Conservation (phyloP, 2,797 vertebrate genomes). For the Hephaestus fuliginosus region DNA sequence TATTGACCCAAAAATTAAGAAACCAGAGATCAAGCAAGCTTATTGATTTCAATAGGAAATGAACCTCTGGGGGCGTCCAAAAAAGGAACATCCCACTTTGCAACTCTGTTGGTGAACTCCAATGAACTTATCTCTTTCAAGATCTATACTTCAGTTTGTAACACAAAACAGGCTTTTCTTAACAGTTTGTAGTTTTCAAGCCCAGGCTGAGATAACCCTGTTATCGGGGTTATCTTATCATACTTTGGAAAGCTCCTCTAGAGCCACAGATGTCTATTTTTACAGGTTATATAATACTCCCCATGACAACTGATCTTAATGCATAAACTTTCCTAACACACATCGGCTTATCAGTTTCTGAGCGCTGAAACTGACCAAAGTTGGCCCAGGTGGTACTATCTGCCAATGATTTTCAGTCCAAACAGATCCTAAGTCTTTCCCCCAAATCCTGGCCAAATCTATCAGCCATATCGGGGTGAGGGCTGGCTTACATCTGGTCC, state of each 20-base stretch:
- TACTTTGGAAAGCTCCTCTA: background rate
- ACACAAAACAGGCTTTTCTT: background rate
- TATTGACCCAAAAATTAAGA: too few relatives aligned
- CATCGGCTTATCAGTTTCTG: background rate
- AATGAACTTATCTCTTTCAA: background rate
- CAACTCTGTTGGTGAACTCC: background rate
- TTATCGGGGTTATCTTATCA: background rate
- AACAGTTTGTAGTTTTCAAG: background rate
- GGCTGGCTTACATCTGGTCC: conserved; percentile 15
- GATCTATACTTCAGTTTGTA: background rate
- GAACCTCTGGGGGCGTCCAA: background rate
- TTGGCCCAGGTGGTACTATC: conserved; percentile 5
- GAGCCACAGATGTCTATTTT: background rate
- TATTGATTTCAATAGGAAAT: too few relatives aligned
- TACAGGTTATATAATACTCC: background rate
- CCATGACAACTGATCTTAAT: background rate
- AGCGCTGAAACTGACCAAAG: conserved; percentile 4
- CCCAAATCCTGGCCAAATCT: conserved; percentile 17
- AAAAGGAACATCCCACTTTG: background rate
- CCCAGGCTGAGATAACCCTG: background rate
- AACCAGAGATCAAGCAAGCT: too few relatives aligned
- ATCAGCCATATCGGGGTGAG: conserved; percentile 6
- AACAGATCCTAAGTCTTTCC: conserved; percentile 3
- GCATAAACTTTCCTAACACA: background rate
- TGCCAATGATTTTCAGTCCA: conserved; percentile 16